Conservation (phyloP, 2,797 vertebrate genomes). For the Falco cherrug region DNA sequence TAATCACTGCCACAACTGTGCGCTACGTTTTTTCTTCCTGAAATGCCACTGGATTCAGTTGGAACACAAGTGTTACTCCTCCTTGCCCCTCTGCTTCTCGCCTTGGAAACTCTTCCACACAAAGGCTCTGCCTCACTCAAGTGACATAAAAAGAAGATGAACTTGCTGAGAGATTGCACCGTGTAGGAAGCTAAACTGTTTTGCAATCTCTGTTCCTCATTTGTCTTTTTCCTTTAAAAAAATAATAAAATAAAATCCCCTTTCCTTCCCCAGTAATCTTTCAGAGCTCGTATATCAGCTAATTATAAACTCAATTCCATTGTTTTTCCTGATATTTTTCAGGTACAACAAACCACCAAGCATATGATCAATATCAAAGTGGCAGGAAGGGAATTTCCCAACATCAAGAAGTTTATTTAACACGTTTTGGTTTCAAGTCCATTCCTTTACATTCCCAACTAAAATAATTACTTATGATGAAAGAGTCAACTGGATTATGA, state of each 20-base stretch:
- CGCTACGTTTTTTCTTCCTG: not conserved
- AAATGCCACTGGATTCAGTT: conserved; percentile 57
- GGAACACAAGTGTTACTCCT: conserved; percentile 49
- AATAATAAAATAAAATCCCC: not conserved
- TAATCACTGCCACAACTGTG: conserved; percentile 65
- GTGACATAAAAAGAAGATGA: not conserved
- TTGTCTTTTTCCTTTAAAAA: conserved; percentile 17
- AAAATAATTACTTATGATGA: not conserved
- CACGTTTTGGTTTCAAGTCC: conserved; percentile 4
- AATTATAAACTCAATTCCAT: not conserved
- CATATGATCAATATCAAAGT: not conserved
- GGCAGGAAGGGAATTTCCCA: not conserved
- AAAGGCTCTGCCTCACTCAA: conserved; percentile 18
- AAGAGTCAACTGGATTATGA: not conserved
- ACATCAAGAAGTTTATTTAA: not conserved
- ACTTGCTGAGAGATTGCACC: not conserved
- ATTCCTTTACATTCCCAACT: not conserved
- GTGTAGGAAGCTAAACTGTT: not conserved
- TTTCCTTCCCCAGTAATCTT: not conserved
- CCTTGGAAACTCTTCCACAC: conserved; percentile 31
- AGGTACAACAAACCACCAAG: not conserved
- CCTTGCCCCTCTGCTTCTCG: conserved; percentile 30
- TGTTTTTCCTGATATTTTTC: not conserved
- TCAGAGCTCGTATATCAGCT: not conserved
- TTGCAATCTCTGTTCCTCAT: conserved; percentile 12